These are phyloP conservation scores for Ostrea edulis DNA, from an alignment of 1,140 invertebrate species.

Conservation along the genomic window DNA sequence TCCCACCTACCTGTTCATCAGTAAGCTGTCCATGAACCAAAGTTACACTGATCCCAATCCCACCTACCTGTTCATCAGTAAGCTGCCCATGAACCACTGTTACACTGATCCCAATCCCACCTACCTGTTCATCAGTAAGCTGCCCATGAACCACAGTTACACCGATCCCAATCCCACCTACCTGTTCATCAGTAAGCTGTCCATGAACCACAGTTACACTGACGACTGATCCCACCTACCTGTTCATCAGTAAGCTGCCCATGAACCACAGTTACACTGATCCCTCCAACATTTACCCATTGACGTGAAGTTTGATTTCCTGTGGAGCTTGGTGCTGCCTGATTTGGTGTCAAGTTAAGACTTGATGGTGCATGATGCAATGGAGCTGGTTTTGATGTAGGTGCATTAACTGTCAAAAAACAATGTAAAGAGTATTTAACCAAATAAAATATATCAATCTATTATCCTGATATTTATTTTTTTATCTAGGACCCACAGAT, in stretches of 20 bases:
- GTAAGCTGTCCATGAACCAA: not conserved
- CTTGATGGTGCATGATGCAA: not conserved
- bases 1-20: conserved; percentile 32
- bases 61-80: conserved; percentile 29
- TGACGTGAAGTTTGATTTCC: not conserved
- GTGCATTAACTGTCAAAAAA: not conserved
- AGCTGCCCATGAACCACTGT: not conserved
- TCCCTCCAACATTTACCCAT: not conserved
- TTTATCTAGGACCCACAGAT: no score
- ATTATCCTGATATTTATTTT: no score
- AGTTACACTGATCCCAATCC: not conserved
- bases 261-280: not conserved
- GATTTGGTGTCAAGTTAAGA: not conserved
- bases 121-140: conserved; percentile 27
- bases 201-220: not conserved
- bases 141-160: not conserved
- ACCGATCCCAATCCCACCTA: not conserved
- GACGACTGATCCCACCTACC: no score
- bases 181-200: conserved; percentile 15
- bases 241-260: conserved; percentile 14
- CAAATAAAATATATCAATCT: no score
- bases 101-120: not conserved
- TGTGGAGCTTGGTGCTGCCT: not conserved
- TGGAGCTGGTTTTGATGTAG: not conserved
- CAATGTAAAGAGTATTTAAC: no score